phyloP scores from a whole-genome alignment of 2,888 invertebrate genomes.

The Agrochola circellaris region DNA sequence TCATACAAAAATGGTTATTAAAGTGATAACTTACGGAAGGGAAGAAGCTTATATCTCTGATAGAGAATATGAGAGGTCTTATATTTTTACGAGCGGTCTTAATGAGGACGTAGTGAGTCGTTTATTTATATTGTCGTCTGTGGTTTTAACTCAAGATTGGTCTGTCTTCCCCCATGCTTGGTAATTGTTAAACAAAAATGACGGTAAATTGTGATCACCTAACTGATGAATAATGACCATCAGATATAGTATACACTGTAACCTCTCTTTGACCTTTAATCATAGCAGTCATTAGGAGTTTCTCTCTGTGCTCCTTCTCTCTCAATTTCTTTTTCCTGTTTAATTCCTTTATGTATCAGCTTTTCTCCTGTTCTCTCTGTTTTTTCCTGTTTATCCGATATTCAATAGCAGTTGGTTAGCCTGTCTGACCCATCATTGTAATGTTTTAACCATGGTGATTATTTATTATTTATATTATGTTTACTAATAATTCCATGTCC shows the following conservation, averaged over 20 bases:
- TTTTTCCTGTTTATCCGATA: neutral
- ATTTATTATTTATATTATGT: constrained; percentile 2
- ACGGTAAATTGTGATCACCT: neutral
- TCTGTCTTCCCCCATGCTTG: neutral
- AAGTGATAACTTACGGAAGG: constrained; percentile 60
- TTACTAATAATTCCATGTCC: constrained; percentile 38
- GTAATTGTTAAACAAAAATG: constrained; percentile 1
- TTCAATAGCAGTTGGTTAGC: neutral
- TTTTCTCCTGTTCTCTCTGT: neutral
- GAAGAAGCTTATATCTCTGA: constrained; percentile 62
- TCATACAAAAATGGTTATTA: constrained; percentile 64
- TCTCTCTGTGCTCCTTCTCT: neutral
- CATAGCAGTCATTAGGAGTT: neutral
- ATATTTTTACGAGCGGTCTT: constrained; percentile 62
- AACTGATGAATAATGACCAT: neutral
- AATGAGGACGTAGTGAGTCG: constrained; percentile 57
- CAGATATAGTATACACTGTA: neutral
- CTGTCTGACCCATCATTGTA: neutral
- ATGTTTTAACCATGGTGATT: neutral
- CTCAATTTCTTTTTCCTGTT: neutral
- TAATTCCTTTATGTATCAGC: neutral
- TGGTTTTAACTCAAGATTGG: constrained; percentile 26
- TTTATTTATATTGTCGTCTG: constrained; percentile 45
- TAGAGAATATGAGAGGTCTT: constrained; percentile 60
- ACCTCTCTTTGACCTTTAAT: neutral